Evolutionary conservation across 2,797 vertebrate genomes (phyloP).

Genomic region (Glossophaga mutica): DNA sequence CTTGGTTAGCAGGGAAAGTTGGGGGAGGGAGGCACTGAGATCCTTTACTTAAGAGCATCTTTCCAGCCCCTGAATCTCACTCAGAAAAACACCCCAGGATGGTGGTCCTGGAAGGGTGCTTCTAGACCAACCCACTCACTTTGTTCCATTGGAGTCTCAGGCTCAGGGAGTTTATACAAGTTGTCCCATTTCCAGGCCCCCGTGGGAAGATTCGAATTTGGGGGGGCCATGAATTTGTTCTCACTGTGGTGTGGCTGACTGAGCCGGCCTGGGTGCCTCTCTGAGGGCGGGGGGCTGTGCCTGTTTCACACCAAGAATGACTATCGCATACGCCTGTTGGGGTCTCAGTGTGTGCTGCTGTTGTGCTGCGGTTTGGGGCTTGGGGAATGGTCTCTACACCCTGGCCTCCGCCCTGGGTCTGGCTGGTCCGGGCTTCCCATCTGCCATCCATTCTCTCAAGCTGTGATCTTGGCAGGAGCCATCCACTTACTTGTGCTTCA

Average conservation of each 20-base stretch:
- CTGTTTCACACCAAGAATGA: background rate
- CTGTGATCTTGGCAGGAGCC: conserved; percentile 55
- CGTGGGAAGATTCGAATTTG: background rate
- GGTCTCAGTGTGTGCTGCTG: background rate
- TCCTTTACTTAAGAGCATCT: background rate
- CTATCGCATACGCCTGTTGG: accelerated
- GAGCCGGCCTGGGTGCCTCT: background rate
- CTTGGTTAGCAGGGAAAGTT: background rate
- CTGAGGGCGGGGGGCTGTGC: background rate
- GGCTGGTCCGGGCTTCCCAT: conserved; percentile 20
- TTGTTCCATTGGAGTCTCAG: background rate
- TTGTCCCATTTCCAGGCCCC: background rate
- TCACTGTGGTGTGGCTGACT: background rate
- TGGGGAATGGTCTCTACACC: background rate
- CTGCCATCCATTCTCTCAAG: conserved; percentile 36
- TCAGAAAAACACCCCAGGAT: background rate
- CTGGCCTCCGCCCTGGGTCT: background rate
- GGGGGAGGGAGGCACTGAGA: background rate
- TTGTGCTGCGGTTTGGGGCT: background rate
- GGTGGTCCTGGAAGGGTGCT: background rate
- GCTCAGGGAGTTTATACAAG: background rate
- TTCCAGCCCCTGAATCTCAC: background rate
- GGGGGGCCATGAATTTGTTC: background rate
- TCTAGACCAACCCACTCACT: background rate
- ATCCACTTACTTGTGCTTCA: conserved; percentile 62